Evolutionary conservation across 2,888 invertebrate species (phyloP), one percentile per base, ranked within the genome.

Genomic region (Baronia brevicornis): DNA sequence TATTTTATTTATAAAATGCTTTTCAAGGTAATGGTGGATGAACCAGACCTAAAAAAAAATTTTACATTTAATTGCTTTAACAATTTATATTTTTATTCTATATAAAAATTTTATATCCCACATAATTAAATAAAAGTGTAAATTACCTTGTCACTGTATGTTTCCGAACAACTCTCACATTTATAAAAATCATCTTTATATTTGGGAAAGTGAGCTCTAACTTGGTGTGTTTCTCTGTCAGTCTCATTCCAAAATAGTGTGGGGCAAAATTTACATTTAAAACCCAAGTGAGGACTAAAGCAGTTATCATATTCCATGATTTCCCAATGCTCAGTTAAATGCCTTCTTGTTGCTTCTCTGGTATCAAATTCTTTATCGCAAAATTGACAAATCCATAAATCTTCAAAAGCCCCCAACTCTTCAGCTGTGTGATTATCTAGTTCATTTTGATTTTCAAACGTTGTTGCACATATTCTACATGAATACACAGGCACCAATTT

Each of bases 341-440:
- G 82, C 3, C 43, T 47, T 20, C 85, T 60, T 0, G 79, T 69
- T 0, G 48, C 43, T 37, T 64, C 69, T 21, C 84, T 46, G 10
- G 66, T 60, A 19, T 72, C 61, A 66, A 85, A 85, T 40, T 84
- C 84, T 18, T 72, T 70, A 22, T 84, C 79, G 57, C 86, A 86
- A 48, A 85, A 79, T 58, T 86, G 85, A 54, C 86, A 86, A 2
- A 82, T 48, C 77, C 82, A 85, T 1, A 85, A 50, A 36, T 82
- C 70, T 2, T 78, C 71, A 53, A 84, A 84, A 15, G 79, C 73
- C 0, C 58, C 62, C 27, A 78, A 38, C 41, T 84, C 84, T 20
- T 65, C 59, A 0, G 27, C 25, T 3, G 52, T 46, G 45, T 85
- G 84, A 26, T 30, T 55, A 1, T 66, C 65, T 11, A 84, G 48